phyloP scores from a whole-genome alignment of 2,113 vertebrate species.

The Gnathonemus longibarbis region DNA sequence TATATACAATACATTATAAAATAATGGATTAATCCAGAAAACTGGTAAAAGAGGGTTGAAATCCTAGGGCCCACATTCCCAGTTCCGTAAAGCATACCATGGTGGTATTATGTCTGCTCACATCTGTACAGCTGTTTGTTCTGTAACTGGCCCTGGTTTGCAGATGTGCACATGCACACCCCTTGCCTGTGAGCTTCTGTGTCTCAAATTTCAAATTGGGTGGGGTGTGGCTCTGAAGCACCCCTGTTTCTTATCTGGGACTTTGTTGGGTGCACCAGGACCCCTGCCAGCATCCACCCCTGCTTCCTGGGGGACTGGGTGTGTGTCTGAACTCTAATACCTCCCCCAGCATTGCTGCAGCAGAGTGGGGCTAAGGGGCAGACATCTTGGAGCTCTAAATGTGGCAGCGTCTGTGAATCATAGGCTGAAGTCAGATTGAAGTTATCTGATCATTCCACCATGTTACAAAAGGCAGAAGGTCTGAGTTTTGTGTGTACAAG shows the following conservation, averaged over 20 bases:
- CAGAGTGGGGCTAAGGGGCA: background rate
- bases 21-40: background rate
- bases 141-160: background rate
- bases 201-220: background rate
- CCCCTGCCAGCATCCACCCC: background rate
- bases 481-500: background rate
- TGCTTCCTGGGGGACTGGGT: background rate
- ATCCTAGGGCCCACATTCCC: background rate
- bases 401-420: background rate
- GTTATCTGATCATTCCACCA: background rate
- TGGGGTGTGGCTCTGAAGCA: background rate
- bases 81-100: background rate
- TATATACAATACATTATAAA: background rate
- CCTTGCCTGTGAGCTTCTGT: background rate
- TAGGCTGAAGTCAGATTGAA: background rate
- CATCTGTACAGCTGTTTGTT: slow-evolving; percentile 1
- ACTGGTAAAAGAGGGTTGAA: background rate
- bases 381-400: background rate
- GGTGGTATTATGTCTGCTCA: background rate
- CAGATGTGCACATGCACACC: background rate
- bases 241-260: background rate
- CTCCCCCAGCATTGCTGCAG: background rate
- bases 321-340: background rate
- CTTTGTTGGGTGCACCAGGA: background rate
- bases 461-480: background rate